Base-by-base conservation (phyloP, 2,797 vertebrate genomes). In the Cryptoblepharus egeriae region DNA sequence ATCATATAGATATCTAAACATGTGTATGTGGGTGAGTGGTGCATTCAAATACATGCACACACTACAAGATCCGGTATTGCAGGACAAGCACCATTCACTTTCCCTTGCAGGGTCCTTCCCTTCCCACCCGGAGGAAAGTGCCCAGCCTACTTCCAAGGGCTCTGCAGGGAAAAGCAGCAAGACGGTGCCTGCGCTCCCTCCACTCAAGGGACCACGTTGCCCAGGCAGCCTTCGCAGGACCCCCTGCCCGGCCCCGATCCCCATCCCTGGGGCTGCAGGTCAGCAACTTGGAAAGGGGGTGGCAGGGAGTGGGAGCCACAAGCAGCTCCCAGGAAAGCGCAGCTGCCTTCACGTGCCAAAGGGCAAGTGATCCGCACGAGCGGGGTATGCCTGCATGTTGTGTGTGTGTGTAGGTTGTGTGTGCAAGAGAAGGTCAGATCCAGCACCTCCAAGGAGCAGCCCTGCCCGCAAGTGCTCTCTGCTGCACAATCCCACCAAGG, bases 311-410 rank as follows among this genome's bases (percentile, higher is more conserved):
- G 57, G n/a, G n/a, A n/a, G 57, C 71, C 64, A 79, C 78, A 76
- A 83, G 67, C 82, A 32, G 76, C 64, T 85, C 58, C 42, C 24
- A 28, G 73, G 16, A 39, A 20, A 16, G 28, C 60, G 16, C 75
- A 32, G 70, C 70, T 32, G 70, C 70, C 8, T 42, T 61, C 35
- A 10, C 57, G 26, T 39, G 74, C 74, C 0, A n/a, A 10, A 57
- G 57, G 81, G 88, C 79, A 80, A 58, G 58, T 75, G 74, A 73
- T 72, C 3, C 77, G 79, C 76, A 64, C 55, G 35, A 64, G 4
- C 45, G 74, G 81, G 70, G 74, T n/a, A n/a, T n/a, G n/a, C n/a
- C n/a, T n/a, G n/a, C n/a, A n/a, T n/a, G n/a, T n/a, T n/a, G n/a
- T n/a, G n/a, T n/a, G n/a, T n/a, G n/a, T n/a, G n/a, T n/a, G n/a